Conservation (phyloP, 2,797 vertebrate genomes). For the Okamejei kenojei region DNA sequence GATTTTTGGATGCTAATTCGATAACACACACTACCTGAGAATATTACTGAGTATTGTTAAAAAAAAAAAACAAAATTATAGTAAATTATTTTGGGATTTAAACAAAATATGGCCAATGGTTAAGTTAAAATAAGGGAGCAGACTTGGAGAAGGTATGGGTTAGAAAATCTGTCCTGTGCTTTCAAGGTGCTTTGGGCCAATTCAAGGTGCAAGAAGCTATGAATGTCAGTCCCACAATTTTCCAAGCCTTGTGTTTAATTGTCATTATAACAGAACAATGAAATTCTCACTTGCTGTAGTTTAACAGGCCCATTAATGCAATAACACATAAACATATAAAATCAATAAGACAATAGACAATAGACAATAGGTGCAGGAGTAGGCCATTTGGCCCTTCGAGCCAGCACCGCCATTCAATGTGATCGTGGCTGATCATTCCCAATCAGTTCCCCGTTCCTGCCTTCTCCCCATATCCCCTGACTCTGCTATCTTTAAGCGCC, state of each 20-base stretch:
- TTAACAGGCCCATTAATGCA: too few species aligned
- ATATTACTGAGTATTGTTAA: background rate
- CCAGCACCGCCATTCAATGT: too few species aligned
- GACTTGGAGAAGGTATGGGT: background rate
- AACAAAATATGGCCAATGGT: background rate
- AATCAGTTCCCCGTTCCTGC: too few species aligned
- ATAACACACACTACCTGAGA: background rate
- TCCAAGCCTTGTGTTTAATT: background rate
- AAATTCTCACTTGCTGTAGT: too few species aligned
- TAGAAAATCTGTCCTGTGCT: background rate
- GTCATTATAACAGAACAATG: too few species aligned
- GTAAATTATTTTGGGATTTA: background rate
- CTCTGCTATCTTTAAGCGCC: too few species aligned
- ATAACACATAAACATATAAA: too few species aligned
- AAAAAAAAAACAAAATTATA: background rate
- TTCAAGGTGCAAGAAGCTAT: background rate
- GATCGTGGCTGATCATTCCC: too few species aligned
- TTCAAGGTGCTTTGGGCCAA: background rate
- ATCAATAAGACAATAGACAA: too few species aligned
- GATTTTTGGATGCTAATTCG: background rate
- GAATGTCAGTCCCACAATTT: background rate
- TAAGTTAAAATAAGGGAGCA: background rate
- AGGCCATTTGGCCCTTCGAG: too few species aligned
- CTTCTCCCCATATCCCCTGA: too few species aligned
- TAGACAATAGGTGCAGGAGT: too few species aligned